These are phyloP conservation scores for Ctenomys sociabilis DNA, from an alignment of 2,113 vertebrate genomes.

Conservation along the genomic window DNA sequence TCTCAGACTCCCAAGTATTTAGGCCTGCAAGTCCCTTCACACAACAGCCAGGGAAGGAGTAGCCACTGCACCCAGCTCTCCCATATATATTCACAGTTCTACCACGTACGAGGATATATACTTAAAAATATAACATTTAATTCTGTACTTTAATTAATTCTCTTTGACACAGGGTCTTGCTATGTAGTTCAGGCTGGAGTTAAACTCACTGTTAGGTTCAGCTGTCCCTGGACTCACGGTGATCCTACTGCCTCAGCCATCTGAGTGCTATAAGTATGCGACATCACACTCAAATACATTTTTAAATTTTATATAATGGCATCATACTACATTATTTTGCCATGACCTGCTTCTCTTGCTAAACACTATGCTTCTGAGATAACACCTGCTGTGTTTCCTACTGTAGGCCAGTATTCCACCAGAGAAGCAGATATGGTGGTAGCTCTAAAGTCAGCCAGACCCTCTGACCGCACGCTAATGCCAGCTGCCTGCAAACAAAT, in stretches of 20 bases:
- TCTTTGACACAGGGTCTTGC: not conserved
- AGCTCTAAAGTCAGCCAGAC: not conserved
- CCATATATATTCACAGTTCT: not conserved
- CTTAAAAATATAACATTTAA: not conserved
- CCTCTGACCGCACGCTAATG: not conserved
- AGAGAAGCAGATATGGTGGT: not conserved
- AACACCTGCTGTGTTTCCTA: not conserved
- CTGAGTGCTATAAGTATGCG: not conserved
- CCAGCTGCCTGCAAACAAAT: not conserved
- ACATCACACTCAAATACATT: not conserved
- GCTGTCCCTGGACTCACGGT: not conserved
- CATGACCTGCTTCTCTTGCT: not conserved
- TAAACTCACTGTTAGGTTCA: not conserved
- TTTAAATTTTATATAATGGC: not conserved
- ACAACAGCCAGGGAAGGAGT: no score
- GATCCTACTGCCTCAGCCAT: not conserved
- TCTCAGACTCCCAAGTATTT: not conserved
- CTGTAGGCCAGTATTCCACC: not conserved
- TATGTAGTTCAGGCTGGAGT: not conserved
- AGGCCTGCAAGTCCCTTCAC: not conserved
- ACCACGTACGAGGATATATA: not conserved
- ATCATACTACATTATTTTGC: not conserved
- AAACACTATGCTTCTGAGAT: not conserved
- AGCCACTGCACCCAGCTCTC: not conserved
- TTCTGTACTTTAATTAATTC: conserved; percentile 27